A percentile compares a stretch with the other conserved stretches of the same genome.
These are phyloP conservation scores for Cinclus mexicanus DNA, from an alignment of 2,113 vertebrate genomes.

Conservation along the genomic window DNA sequence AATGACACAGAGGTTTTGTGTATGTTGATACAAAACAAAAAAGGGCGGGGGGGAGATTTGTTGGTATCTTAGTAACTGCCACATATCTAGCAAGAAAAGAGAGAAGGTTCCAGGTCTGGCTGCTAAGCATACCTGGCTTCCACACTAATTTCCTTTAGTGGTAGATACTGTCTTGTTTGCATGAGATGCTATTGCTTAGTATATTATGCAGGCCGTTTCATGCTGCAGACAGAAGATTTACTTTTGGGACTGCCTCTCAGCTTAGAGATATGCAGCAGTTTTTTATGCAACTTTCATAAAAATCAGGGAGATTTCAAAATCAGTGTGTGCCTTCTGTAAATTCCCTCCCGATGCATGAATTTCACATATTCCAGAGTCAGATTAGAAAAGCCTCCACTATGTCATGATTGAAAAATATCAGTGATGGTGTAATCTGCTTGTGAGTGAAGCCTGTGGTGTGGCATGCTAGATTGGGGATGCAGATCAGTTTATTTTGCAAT, in stretches of 20 bases:
- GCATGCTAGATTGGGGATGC: neutral
- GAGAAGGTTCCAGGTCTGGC: neutral
- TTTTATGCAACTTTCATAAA: neutral
- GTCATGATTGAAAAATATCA: neutral
- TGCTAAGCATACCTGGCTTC: neutral
- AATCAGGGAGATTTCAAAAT: neutral
- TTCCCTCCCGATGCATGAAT: neutral
- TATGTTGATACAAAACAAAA: neutral
- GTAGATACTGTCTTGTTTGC: neutral
- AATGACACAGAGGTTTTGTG: neutral
- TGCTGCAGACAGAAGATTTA: slow-evolving; percentile 4
- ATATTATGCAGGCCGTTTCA: neutral
- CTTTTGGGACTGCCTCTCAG: neutral
- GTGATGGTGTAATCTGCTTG: neutral
- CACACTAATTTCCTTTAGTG: slow-evolving; percentile 6
- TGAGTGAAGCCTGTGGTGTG: neutral
- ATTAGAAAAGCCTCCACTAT: neutral
- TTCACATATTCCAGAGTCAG: neutral
- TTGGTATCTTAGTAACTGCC: neutral
- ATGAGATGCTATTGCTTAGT: neutral
- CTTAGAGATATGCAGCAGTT: neutral
- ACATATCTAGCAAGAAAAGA: neutral
- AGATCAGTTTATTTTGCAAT: slow-evolving; percentile 5
- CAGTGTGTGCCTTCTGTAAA: neutral
- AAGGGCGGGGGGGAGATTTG: neutral